Evolutionary conservation across 2,888 invertebrate genomes (phyloP), one percentile per base, ranked within the genome.

Genomic region (Criorhina ranunculi): DNA sequence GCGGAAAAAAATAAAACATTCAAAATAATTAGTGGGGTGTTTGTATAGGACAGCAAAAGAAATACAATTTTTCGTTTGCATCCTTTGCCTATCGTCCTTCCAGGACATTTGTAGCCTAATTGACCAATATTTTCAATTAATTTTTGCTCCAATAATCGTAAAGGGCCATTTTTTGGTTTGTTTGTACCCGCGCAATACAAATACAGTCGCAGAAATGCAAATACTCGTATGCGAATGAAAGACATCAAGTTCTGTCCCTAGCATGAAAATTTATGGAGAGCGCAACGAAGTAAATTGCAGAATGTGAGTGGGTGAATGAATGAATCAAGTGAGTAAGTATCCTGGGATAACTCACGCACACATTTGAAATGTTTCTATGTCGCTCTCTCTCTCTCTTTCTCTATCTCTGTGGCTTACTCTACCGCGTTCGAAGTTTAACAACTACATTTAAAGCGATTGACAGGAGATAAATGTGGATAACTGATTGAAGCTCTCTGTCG

Each of bases 51-150:
- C 42, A 7, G 15, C 42, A 19, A 49, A 40, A 40, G 5, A 67
- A 42, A 53, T 42, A 31, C 17, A 7, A 31, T 55, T 42, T 42
- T 40, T 17, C 42, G 5, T 31, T 31, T 11, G 53, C 29, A 49
- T 64, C 35, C 17, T 17, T 55, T 8, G 35, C 33, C 46, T 62
- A 62, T 37, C 46, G 29, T 12, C 55, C 40, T 70, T 78, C 62
- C 66, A 62, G 60, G 29, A 67, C 67, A 66, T 75, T 67, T 80
- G 57, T 53, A 44, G 29, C 73, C 33, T 77, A 77, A 82, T 82
- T 72, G 81, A 82, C 91, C 90, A 90, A 90, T 90, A 91, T 90
- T 91, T 91, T 90, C 91, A 91, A 90, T 91, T 91, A 90, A 90
- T 90, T 89, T 88, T 89, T 90, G 89, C 90, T 89, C 90, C 89